Evolutionary conservation across 2,888 invertebrate species (phyloP).

Genomic region (Poecilobothrus nobilitatus): DNA sequence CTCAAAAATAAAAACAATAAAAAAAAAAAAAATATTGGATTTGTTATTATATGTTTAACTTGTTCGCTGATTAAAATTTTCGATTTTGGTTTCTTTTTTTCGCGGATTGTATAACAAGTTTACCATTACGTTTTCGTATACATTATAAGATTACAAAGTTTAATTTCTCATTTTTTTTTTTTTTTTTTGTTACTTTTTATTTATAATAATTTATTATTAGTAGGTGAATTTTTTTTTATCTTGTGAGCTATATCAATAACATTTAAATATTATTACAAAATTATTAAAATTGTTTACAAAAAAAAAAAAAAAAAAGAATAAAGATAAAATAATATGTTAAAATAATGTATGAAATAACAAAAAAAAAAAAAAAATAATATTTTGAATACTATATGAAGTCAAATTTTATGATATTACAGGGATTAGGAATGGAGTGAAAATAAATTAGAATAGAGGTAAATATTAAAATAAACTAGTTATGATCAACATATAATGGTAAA

Average conservation of each 20-base stretch:
- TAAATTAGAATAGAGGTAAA: no score
- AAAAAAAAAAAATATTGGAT: no score
- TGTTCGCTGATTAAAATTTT: not conserved
- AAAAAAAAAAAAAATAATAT: not conserved
- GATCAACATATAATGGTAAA: no score
- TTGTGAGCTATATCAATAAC: constrained; percentile 4
- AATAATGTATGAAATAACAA: not conserved
- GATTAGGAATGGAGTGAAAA: not conserved
- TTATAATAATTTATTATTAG: not conserved
- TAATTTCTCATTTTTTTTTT: no score
- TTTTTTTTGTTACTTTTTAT: not conserved
- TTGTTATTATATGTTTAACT: not conserved
- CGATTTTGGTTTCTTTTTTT: not conserved
- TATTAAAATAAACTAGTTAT: no score
- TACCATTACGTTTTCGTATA: not conserved
- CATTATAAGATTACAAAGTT: no score
- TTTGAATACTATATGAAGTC: no score
- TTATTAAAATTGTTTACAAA: constrained; percentile 3
- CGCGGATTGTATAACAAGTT: not conserved
- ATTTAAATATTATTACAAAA: constrained; percentile 6
- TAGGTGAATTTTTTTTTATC: not conserved
- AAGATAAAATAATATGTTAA: not conserved
- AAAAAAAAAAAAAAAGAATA: not conserved
- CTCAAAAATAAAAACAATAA: no score
- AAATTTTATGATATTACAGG: not conserved